These are phyloP conservation scores for Brachionus koreanus DNA, from an alignment of 1,140 invertebrate species.

Conservation along the genomic window DNA sequence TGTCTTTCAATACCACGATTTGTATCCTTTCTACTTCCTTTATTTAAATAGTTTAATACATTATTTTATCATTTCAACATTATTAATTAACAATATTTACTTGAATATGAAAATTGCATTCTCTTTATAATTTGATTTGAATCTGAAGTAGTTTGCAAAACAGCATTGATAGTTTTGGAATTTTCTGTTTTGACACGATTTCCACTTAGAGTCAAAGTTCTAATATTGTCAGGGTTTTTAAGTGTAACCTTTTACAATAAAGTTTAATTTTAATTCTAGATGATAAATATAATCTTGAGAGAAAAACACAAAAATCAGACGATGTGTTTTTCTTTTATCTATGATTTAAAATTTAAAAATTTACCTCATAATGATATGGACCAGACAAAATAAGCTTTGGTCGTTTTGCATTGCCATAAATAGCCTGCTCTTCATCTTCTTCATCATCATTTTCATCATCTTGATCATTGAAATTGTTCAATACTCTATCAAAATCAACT, in stretches of 20 bases:
- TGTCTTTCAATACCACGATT: conserved; percentile 13
- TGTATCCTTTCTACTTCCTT: conserved; percentile 14
- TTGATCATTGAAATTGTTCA: not conserved
- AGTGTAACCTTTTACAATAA: not conserved
- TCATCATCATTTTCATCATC: conserved; percentile 33
- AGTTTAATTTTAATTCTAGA: no score
- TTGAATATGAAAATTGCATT: conserved; percentile 7
- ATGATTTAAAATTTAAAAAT: no score
- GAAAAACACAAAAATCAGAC: not conserved
- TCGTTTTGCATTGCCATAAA: not conserved
- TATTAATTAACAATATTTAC: not conserved
- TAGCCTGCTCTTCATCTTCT: not conserved
- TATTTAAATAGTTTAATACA: not conserved
- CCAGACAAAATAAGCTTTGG: conserved; percentile 12
- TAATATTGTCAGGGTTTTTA: conserved; percentile 30
- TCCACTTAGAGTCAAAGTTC: not conserved
- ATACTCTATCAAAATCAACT: conserved; percentile 12
- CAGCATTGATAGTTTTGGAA: not conserved
- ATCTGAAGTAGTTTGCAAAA: not conserved
- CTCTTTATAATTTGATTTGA: not conserved
- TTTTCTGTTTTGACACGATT: not conserved
- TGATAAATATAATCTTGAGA: not conserved
- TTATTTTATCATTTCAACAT: not conserved
- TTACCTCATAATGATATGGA: conserved; percentile 26
- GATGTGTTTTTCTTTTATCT: no score